Base-by-base conservation (phyloP, 2,888 invertebrate species). In the Micropterix aruncella region DNA sequence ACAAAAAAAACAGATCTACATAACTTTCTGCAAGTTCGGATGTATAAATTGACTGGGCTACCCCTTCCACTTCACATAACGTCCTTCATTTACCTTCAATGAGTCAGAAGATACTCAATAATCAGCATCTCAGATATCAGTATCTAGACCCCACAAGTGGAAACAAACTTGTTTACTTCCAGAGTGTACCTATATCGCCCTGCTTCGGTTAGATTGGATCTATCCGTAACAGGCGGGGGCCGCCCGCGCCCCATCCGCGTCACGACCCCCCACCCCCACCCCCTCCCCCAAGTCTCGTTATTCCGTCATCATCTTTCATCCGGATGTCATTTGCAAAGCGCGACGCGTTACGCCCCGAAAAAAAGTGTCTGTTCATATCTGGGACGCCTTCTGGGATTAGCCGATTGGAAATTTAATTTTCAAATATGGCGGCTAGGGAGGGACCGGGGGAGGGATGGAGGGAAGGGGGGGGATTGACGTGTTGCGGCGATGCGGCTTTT, bases 291-390 rank as follows among this genome's bases (percentile, higher is more conserved):
- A 5, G 7, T 12, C 27, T 53, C 53, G 53, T 53, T 51, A 51
- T 52, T 52, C 53, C 54, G 55, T 55, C 58, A 55, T 59, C 57
- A 60, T 61, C 60, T 58, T 64, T 63, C 60, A 58, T 60, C 60
- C 58, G 55, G 56, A 56, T 64, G 63, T 61, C 63, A 62, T 57
- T 62, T 55, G 53, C 62, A 59, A 50, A 39, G 55, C 54, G 55
- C 47, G 47, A 48, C 16, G n/a, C n/a, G 38, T 5, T 5, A 14
- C n/a, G 38, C 16, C 47, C 47, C 38, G 52, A 48, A 51, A 56
- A 59, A 59, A 56, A 54, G 51, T 49, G 49, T 38, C 19, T 41
- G 46, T 45, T 46, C 46, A 43, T 48, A 48, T 47, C 45, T 38
- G 49, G 40, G 43, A 47, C 51, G 51, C 51, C 51, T 50, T 48